Percentiles rank a stretch among this genome's conserved stretches.
Conservation (phyloP, 2,888 invertebrate species). For the Phortica okadai region DNA sequence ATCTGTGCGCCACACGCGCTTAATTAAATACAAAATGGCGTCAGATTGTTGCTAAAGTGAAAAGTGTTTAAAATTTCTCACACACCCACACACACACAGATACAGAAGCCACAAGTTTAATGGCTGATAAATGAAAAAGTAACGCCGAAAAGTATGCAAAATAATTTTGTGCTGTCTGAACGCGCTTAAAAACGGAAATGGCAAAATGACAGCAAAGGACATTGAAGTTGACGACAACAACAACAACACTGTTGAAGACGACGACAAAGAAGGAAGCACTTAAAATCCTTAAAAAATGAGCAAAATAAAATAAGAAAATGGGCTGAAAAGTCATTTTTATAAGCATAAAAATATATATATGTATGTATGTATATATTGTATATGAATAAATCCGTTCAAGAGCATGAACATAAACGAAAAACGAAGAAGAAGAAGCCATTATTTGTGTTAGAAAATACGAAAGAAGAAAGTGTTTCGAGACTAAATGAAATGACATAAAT, state of each 20-base stretch:
- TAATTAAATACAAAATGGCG: background rate
- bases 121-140: constrained; percentile 10
- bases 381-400: background rate
- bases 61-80: background rate
- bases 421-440: background rate
- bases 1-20: constrained; percentile 19
- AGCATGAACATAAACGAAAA: background rate
- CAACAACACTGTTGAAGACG: too few species aligned
- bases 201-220: constrained; percentile 24
- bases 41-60: background rate
- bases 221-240: background rate
- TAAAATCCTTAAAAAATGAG: constrained; percentile 14
- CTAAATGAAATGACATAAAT: constrained; percentile 57
- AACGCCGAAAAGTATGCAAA: constrained; percentile 38
- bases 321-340: background rate
- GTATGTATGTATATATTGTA: background rate
- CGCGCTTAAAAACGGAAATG: constrained; percentile 32
- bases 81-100: background rate
- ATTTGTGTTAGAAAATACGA: background rate
- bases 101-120: constrained; percentile 26
- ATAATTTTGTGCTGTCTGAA: constrained; percentile 30
- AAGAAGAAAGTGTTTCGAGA: background rate
- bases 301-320: background rate
- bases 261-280: background rate
- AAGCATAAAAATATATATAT: background rate